A percentile compares a stretch with the other conserved stretches of the same genome.
Conservation (phyloP, 1,140 invertebrate species). For the Mya arenaria region DNA sequence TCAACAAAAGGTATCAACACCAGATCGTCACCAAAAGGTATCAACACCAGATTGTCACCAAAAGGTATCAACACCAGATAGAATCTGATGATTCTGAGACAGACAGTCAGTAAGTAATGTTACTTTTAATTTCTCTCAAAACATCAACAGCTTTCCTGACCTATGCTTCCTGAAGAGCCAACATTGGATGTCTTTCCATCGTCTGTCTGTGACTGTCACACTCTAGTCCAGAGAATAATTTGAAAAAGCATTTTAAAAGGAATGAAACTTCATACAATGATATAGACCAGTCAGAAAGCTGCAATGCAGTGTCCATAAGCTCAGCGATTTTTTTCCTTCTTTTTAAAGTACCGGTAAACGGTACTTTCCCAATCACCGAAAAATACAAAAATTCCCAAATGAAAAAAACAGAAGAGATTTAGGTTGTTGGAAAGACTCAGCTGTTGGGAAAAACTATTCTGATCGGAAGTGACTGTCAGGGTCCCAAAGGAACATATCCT, state of each 20-base stretch:
- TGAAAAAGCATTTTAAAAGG: slow-evolving; percentile 15
- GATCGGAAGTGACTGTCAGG: slow-evolving; percentile 3
- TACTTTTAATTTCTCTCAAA: slow-evolving; percentile 15
- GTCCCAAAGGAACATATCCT: slow-evolving; percentile 9
- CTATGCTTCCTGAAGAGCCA: slow-evolving; percentile 12
- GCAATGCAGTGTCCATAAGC: slow-evolving; percentile 12
- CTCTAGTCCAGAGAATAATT: slow-evolving; percentile 14
- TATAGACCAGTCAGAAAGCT: slow-evolving; percentile 13
- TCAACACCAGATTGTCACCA: slow-evolving; percentile 13
- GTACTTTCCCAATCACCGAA: slow-evolving; percentile 9
- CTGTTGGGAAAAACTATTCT: slow-evolving; percentile 10
- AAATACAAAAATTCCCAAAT: slow-evolving; percentile 15
- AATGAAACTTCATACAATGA: slow-evolving; percentile 15
- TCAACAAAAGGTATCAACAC: slow-evolving; percentile 14
- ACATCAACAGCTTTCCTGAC: slow-evolving; percentile 10
- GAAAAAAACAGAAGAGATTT: slow-evolving; percentile 15
- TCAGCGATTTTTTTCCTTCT: slow-evolving; percentile 14
- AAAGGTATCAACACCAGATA: slow-evolving; percentile 14
- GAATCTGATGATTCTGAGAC: slow-evolving; percentile 10
- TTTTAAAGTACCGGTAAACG: slow-evolving; percentile 11
- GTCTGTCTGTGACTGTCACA: slow-evolving; percentile 12
- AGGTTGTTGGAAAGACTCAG: slow-evolving; percentile 13
- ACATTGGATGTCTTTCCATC: slow-evolving; percentile 6
- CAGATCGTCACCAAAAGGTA: slow-evolving; percentile 13
- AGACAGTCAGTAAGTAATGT: slow-evolving; percentile 14